phyloP scores from a whole-genome alignment of 2,113 vertebrate genomes.

The Oreotragus oreotragus region DNA sequence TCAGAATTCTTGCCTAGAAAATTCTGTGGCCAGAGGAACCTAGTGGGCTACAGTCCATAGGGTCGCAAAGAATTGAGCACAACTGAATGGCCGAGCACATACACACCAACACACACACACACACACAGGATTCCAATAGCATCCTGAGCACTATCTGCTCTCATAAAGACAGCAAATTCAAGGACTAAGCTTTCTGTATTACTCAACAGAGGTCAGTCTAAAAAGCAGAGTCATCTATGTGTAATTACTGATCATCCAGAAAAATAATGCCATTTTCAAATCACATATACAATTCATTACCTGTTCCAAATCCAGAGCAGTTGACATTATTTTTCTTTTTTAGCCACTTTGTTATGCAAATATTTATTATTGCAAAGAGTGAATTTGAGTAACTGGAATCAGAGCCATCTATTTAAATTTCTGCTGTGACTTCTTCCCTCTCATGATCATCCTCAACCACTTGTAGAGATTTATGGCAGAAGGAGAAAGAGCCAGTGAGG shows the following conservation, averaged over 20 bases:
- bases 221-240: not conserved
- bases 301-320: not conserved
- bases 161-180: not conserved
- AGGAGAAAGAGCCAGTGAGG: not conserved
- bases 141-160: not conserved
- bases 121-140: not conserved
- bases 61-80: not conserved
- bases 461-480: not conserved
- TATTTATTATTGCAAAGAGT: not conserved
- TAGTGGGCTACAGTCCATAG: not conserved
- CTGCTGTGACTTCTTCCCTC: not conserved
- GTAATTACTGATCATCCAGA: not conserved
- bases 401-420: not conserved
- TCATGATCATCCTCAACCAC: not conserved
- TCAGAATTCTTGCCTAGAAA: not conserved
- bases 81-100: not conserved
- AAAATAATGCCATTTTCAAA: not conserved
- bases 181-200: not conserved
- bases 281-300: not conserved
- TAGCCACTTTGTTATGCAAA: not conserved
- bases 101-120: not conserved
- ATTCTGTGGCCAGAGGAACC: not conserved
- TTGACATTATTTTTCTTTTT: not conserved
- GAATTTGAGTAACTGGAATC: not conserved
- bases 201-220: not conserved